These are phyloP conservation scores for Chouioia cunea DNA, from an alignment of 2,888 invertebrate genomes.

Conservation along the genomic window DNA sequence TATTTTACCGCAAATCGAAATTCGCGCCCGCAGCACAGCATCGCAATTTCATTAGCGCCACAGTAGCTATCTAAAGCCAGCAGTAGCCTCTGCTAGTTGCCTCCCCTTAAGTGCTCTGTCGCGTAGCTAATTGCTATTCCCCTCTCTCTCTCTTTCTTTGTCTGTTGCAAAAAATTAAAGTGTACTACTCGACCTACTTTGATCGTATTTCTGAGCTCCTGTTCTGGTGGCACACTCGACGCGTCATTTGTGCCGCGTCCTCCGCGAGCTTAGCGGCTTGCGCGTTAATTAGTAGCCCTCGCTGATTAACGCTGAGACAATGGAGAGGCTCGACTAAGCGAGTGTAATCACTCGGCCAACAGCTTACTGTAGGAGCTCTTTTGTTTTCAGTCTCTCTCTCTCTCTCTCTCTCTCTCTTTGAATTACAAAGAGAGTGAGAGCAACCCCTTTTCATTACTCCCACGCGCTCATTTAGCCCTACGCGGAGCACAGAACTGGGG, in stretches of 20 bases:
- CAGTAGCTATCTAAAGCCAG: background rate
- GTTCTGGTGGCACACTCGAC: slow-evolving; percentile 56
- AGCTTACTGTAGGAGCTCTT: slow-evolving; percentile 58
- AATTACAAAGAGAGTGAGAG: slow-evolving; percentile 31
- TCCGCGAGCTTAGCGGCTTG: slow-evolving; percentile 24
- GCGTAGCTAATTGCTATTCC: slow-evolving; percentile 19
- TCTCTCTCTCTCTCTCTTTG: slow-evolving; percentile 29
- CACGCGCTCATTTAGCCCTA: slow-evolving; percentile 42
- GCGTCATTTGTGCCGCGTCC: slow-evolving; percentile 58
- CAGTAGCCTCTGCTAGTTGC: no score
- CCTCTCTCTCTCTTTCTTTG: background rate
- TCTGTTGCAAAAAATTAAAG: no score
- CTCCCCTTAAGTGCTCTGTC: background rate
- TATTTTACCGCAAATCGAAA: no score
- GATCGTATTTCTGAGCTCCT: slow-evolving; percentile 52
- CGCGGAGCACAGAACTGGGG: slow-evolving; percentile 42
- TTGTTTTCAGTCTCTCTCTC: slow-evolving; percentile 28
- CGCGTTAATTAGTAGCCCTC: slow-evolving; percentile 58
- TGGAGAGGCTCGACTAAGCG: slow-evolving; percentile 60
- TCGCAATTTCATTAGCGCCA: no score
- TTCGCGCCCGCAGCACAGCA: no score
- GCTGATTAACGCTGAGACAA: slow-evolving; percentile 64
- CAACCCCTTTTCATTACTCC: slow-evolving; percentile 41
- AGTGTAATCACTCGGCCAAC: slow-evolving; percentile 57
- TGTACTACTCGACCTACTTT: background rate